Base-by-base conservation (phyloP, 2,888 invertebrate genomes). In the Xanthia togata region DNA sequence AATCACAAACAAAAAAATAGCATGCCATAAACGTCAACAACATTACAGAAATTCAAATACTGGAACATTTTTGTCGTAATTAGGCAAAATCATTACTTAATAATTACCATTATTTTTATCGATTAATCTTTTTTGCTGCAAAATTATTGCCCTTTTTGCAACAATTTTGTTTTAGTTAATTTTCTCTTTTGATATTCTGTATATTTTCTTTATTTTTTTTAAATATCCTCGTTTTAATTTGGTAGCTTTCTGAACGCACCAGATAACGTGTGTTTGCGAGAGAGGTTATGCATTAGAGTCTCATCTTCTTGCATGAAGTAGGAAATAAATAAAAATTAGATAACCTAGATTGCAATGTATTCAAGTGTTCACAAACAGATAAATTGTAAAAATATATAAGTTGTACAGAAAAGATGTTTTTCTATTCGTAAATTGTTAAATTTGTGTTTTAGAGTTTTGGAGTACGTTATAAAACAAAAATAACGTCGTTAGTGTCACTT, bases 1-100 rank as follows among this genome's bases (percentile, higher is more conserved):
- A 76, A 50, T 50, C 23, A 77, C 77, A 77, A 76, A 57, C 31
- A 50, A 79, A n/a, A 50, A 57, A 71, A 44, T n/a, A 31, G 47
- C 35, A 17, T 17, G 0, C 3, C 9, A 0, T 17, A 57, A 60
- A 81, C 59, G 81, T 81, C 79, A 81, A 73, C 81, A 75, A 53
- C 1, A 3, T n/a, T n/a, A 72, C 3, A 14, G 17, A 65, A 47
- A 60, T 81, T 79, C 68, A 68, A 31, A 80, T 63, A 26, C n/a
- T 79, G 4, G 5, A 47, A 8, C 3, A 20, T 31, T 6, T 12
- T 23, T 26, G 8, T 20, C 3, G 4, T 11, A 23, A 75, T 14
- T 55, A 11, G 12, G 9, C 5, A 26, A 76, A 76, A 14, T 57
- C 8, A 44, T n/a, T 9, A 26, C 23, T 35, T 2, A n/a, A n/a